These are phyloP conservation scores for Zaprionus capensis DNA, from an alignment of 1,140 invertebrate species.

Conservation along the genomic window DNA sequence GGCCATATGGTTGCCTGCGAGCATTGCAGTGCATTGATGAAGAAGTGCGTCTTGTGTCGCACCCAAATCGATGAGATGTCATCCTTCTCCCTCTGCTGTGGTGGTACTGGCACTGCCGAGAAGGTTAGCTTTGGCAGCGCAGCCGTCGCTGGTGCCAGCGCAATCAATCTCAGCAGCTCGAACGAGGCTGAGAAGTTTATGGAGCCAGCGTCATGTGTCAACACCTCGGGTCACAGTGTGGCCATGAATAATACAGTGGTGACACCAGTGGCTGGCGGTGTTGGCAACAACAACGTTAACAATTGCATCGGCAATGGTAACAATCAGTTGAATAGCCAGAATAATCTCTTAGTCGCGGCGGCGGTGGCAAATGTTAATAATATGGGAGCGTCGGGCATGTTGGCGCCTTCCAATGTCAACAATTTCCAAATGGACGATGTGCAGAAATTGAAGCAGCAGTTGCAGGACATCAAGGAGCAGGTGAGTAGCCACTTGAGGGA, in stretches of 20 bases:
- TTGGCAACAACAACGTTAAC: constrained; percentile 30
- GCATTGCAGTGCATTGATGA: constrained; percentile 96
- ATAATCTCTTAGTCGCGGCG: constrained; percentile 64
- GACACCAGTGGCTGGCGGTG: constrained; percentile 57
- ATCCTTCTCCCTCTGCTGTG: constrained; percentile 89
- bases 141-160: neutral
- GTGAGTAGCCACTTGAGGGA: constrained; percentile 84
- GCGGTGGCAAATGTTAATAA: constrained; percentile 54
- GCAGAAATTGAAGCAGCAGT: constrained; percentile 97
- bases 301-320: constrained; percentile 57
- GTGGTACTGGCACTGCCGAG: constrained; percentile 86
- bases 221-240: constrained; percentile 72
- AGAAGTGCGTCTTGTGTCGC: constrained; percentile 97
- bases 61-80: constrained; percentile 93
- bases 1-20: constrained; percentile 98
- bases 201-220: constrained; percentile 68
- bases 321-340: constrained; percentile 76
- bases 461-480: constrained; percentile 99
- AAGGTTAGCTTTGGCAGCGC: constrained; percentile 82
- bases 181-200: constrained; percentile 54
- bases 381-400: constrained; percentile 41
- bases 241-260: constrained; percentile 83
- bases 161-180: constrained; percentile 2
- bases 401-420: constrained; percentile 79
- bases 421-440: constrained; percentile 89